Percentiles rank a stretch among this genome's conserved stretches.
These are phyloP conservation scores for Melozone crissalis DNA, from an alignment of 2,113 vertebrate genomes.

Conservation along the genomic window DNA sequence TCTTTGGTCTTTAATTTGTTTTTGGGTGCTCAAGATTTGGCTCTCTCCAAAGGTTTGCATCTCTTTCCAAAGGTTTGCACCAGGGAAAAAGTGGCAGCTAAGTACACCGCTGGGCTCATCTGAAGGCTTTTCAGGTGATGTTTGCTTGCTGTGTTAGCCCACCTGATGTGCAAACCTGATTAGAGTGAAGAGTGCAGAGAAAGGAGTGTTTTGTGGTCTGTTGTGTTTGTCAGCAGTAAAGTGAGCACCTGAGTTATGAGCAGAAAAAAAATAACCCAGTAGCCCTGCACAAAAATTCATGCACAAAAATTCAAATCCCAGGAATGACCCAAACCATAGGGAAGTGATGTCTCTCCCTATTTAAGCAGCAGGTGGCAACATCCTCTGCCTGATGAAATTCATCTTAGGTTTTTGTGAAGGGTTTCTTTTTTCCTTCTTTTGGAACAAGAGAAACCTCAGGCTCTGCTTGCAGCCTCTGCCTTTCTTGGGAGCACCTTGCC, in stretches of 20 bases:
- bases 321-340: neutral
- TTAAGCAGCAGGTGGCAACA: conserved; percentile 58
- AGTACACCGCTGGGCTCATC: neutral
- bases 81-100: neutral
- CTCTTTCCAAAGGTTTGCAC: neutral
- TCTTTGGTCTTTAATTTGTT: neutral
- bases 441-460: neutral
- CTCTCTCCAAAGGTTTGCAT: neutral
- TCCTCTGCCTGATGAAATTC: neutral
- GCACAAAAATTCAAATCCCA: neutral
- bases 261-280: fast-evolving
- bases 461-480: neutral
- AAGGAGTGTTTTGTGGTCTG: fast-evolving
- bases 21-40: neutral
- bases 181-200: neutral
- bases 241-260: neutral
- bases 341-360: neutral
- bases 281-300: neutral
- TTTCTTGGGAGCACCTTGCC: neutral
- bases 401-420: fast-evolving
- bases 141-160: neutral
- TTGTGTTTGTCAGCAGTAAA: neutral
- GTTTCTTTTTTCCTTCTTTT: neutral
- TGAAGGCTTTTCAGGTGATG: neutral
- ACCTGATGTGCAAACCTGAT: neutral